These are phyloP conservation scores for Dryomyza anilis DNA, from an alignment of 2,888 invertebrate species.

Conservation along the genomic window DNA sequence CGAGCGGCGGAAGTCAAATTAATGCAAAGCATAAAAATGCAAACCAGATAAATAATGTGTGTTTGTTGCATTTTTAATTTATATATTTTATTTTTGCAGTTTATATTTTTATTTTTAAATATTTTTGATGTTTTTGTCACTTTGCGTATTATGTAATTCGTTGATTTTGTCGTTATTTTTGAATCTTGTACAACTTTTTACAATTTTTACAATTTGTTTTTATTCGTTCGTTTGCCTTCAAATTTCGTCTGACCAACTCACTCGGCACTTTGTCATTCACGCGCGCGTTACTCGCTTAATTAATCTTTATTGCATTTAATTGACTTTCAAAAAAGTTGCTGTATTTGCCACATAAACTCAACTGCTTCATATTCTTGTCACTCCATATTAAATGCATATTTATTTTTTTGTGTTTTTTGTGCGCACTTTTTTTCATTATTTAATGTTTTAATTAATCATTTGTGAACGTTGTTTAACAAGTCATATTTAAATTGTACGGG, in stretches of 20 bases:
- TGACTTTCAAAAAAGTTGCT: slow-evolving; percentile 13
- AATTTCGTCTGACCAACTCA: too few species aligned
- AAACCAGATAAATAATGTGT: slow-evolving; percentile 10
- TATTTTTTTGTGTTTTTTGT: not conserved
- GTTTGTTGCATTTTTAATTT: not conserved
- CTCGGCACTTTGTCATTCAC: slow-evolving; percentile 11
- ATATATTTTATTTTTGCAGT: not conserved
- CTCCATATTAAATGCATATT: slow-evolving; percentile 16
- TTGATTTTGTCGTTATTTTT: not conserved
- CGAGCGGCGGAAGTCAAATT: slow-evolving; percentile 14
- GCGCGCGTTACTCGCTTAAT: slow-evolving; percentile 6
- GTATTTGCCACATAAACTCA: too few species aligned
- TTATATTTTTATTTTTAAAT: not conserved
- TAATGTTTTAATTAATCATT: slow-evolving; percentile 16
- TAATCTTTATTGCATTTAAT: slow-evolving; percentile 28
- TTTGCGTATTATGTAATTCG: not conserved
- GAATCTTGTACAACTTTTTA: too few species aligned
- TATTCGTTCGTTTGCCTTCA: too few species aligned
- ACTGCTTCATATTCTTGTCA: not conserved
- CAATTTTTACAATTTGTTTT: too few species aligned
- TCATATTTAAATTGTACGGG: slow-evolving; percentile 18
- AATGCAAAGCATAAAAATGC: slow-evolving; percentile 23
- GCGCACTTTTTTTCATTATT: not conserved
- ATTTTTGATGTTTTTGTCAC: not conserved
- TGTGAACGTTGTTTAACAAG: not conserved